Evolutionary conservation across 2,113 vertebrate species (phyloP).

Genomic region (Ceyx margarethae): DNA sequence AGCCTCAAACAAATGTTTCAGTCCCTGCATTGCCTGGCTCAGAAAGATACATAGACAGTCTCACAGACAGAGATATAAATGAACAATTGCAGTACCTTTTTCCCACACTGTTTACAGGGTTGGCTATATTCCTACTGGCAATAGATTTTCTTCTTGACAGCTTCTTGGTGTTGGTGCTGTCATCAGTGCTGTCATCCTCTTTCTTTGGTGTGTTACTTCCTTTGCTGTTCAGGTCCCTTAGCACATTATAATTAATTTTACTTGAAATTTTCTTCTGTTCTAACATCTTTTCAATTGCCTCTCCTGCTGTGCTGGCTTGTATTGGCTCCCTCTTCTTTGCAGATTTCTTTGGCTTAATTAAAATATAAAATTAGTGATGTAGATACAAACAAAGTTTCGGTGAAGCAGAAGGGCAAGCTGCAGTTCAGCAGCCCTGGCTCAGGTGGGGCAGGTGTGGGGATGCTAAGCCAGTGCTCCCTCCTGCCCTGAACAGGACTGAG

Average conservation of each 20-base stretch:
- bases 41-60: conserved; percentile 53
- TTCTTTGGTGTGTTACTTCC: conserved; percentile 70
- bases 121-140: conserved; percentile 67
- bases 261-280: conserved; percentile 94
- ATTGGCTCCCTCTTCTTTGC: conserved; percentile 81
- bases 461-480: not conserved
- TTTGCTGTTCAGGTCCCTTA: conserved; percentile 87
- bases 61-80: conserved; percentile 55
- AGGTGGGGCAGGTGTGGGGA: not conserved
- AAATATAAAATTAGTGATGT: conserved; percentile 53
- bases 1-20: conserved; percentile 51
- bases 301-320: conserved; percentile 89
- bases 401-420: conserved; percentile 11
- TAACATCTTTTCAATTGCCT: conserved; percentile 98
- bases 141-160: conserved; percentile 71
- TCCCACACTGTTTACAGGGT: conserved; percentile 76
- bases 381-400: conserved; percentile 44
- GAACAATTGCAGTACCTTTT: conserved; percentile 85
- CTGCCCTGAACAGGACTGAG: not conserved
- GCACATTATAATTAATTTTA: conserved; percentile 98
- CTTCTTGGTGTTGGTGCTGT: conserved; percentile 67
- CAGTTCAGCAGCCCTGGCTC: conserved; percentile 1
- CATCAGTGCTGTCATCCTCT: conserved; percentile 54
- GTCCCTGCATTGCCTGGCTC: conserved; percentile 48
- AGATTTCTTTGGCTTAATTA: conserved; percentile 78